Evolutionary conservation across 2,797 vertebrate genomes (phyloP), one percentile per base, ranked within the genome.

Genomic region (Chelon auratus): DNA sequence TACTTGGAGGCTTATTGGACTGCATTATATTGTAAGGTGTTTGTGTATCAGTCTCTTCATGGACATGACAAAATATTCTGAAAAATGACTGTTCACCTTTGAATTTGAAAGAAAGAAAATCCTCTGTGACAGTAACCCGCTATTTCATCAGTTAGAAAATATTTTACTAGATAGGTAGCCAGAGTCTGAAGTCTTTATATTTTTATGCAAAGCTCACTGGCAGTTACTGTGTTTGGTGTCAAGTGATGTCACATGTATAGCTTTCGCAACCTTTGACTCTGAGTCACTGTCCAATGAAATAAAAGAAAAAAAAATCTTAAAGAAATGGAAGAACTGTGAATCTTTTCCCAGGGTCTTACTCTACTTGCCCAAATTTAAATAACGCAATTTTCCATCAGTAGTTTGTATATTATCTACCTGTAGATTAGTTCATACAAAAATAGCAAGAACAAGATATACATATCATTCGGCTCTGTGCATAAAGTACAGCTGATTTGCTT

Each of bases 391-490:
- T 73, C 39, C 30, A 15, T 13, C 40, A 5, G 68, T 45, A 58
- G 20, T n/a, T 63, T 14, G 30, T 22, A 76, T 75, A 59, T 75
- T 26, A 60, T 77, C 51, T 66, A 65, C 58, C 9, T 65, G 20
- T 40, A 59, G 61, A 51, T 58, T 83, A 88, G 81, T 84, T 86
- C 68, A 92, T 96, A 96, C 88, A 96, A 97, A 97, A 95, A 93
- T 95, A 96, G 93, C 90, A 91, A 68, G 91, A 93, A 91, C 88
- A 92, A 90, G 90, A 91, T 89, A 88, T 77, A 84, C 75, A 62
- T 88, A 85, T 89, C 62, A 77, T 73, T 82, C 58, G 77, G 75
- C 72, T 87, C 80, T 89, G 91, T 94, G 92, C 94, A 94, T 94
- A 93, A 95, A 95, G 94, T 89, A 90, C 82, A 82, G 91, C 87